Evolutionary conservation across 2,888 invertebrate species (phyloP).

Genomic region (Cephus pulcher): DNA sequence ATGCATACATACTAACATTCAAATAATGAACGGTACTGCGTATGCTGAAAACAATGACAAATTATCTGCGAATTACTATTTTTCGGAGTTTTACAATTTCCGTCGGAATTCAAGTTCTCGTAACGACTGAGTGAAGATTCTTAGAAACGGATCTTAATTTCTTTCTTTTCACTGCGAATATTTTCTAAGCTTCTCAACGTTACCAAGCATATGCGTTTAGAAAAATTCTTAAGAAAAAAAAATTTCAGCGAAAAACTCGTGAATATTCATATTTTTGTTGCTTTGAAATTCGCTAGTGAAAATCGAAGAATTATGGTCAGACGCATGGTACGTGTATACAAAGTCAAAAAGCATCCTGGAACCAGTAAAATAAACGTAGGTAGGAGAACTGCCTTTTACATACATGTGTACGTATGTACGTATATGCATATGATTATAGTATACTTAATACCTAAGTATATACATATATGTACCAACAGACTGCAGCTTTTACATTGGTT

Average conservation of each 20-base stretch:
- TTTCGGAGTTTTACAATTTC: neutral
- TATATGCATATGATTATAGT: neutral
- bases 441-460: neutral
- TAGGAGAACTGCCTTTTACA: neutral
- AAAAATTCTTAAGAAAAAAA: neutral
- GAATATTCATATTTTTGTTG: neutral
- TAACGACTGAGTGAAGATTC: neutral
- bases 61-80: neutral
- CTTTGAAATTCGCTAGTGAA: neutral
- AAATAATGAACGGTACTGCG: neutral
- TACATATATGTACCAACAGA: neutral
- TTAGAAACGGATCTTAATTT: neutral
- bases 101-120: neutral
- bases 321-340: neutral
- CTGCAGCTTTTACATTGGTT: neutral
- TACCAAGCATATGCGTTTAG: neutral
- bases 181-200: neutral
- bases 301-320: neutral
- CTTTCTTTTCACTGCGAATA: neutral
- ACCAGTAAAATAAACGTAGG: neutral
- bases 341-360: neutral
- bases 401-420: neutral
- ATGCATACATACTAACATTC: neutral
- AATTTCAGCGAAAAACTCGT: neutral
- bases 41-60: neutral